Evolutionary conservation across 2,113 vertebrate species (phyloP), one percentile per base, ranked within the genome.

Genomic region (Misgurnus anguillicaudatus): DNA sequence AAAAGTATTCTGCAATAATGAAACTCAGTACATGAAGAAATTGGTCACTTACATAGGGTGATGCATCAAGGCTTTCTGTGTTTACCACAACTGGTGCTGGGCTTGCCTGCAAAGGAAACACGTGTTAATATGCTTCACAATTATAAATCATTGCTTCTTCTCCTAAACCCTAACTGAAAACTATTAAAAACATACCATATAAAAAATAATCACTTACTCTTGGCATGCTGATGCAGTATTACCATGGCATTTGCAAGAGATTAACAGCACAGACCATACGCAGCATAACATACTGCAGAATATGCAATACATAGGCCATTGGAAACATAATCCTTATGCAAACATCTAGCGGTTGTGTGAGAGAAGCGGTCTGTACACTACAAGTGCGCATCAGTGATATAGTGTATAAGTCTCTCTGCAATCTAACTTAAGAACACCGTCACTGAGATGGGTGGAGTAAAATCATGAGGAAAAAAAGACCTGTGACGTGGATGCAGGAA

Each of bases 1-100:
- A 21, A 48, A 14, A 60, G 7, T 16, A 61, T 31, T 61, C 41
- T 38, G 21, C 4, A 47, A 11, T 48, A 48, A 48, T 53, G 2
- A 11, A 45, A 51, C 16, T 4, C 16, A 42, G 11, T 14, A 14
- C 38, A 45, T 45, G 6, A 45, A 80, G 4, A 60, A 48, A 80
- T 80, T 90, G 95, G 91, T 31, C 2, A 94, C 97, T 98, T 91
- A 99, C 97, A 0, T 98, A 99, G 89, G 95, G 92, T 31, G 96
- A 89, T 11, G 94, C 92, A 82, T 99, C 97, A 84, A 95, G 88
- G 70, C 90, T 95, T 86, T 98, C 96, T 86, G 97, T 93, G 85
- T 97, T 98, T 90, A 99, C 95, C 90, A 99, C 92, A 78, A 99
- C 94, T 39, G 98, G 97, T 88, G 97, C 95, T 55, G 98, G 96